A percentile compares a stretch with the other conserved stretches of the same genome.
Conservation (phyloP, 2,113 vertebrate species). For the Cranoglanis bouderius region DNA sequence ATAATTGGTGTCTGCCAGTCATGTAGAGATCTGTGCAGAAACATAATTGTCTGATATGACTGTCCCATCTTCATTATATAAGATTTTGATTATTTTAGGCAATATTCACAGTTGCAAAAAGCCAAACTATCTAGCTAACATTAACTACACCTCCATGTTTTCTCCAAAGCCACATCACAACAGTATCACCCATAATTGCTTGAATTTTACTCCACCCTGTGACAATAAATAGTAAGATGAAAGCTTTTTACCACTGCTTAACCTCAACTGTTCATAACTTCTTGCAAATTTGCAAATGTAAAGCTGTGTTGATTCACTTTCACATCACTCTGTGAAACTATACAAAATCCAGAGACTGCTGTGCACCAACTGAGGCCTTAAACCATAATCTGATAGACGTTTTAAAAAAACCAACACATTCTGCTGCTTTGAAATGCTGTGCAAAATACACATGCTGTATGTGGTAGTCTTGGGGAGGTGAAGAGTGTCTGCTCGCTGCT, state of each 20-base stretch:
- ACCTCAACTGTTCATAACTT: neutral
- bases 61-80: neutral
- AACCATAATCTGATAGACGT: neutral
- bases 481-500: neutral
- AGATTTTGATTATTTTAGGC: neutral
- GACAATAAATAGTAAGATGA: neutral
- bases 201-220: neutral
- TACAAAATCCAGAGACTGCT: neutral
- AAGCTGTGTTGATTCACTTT: neutral
- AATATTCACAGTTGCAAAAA: neutral
- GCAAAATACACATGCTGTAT: neutral
- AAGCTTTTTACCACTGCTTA: neutral
- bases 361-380: neutral
- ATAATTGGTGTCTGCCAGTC: neutral
- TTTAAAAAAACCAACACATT: neutral
- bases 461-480: conserved; percentile 15
- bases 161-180: neutral
- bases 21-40: neutral
- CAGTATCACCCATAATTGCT: neutral
- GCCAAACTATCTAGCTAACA: no score
- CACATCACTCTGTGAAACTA: neutral
- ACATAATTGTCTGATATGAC: neutral
- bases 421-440: neutral
- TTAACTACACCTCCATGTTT: neutral
- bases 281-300: neutral